Evolutionary conservation across 2,888 invertebrate genomes (phyloP).

Genomic region (Agonopterix alstromeriana): DNA sequence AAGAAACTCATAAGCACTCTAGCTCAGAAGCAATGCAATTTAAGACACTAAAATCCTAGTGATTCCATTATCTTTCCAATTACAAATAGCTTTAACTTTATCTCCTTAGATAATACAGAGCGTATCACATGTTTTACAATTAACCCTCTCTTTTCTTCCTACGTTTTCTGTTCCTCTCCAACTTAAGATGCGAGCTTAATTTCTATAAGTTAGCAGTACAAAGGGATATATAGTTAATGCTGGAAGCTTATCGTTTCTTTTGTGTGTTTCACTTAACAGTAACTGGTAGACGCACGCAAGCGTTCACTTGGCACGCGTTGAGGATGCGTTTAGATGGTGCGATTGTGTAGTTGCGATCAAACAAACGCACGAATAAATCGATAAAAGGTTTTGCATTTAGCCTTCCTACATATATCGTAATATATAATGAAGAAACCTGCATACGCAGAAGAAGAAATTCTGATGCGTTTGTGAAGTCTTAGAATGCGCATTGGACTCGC

Average conservation of each 20-base stretch:
- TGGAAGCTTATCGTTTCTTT: conserved; percentile 44
- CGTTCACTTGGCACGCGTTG: conserved; percentile 16
- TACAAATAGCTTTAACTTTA: no score
- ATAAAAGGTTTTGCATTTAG: no score
- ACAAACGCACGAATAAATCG: no score
- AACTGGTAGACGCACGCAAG: conserved; percentile 38
- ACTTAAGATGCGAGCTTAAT: conserved; percentile 28
- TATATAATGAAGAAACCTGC: no score
- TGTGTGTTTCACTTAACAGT: conserved; percentile 41
- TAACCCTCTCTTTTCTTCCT: background rate
- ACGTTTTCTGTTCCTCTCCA: background rate
- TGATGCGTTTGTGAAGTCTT: no score
- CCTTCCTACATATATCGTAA: no score
- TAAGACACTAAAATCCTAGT: no score
- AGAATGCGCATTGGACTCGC: no score
- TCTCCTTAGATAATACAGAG: background rate
- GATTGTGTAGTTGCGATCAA: background rate
- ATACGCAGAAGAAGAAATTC: no score
- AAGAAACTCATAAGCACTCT: no score
- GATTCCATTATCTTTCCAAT: no score
- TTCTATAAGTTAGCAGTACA: conserved; percentile 35
- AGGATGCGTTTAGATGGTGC: conserved; percentile 8
- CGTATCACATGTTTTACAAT: background rate
- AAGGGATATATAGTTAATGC: conserved; percentile 35
- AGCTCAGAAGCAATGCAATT: no score